Conservation (phyloP, 2,888 invertebrate species). For the Alentia gelatinosa region DNA sequence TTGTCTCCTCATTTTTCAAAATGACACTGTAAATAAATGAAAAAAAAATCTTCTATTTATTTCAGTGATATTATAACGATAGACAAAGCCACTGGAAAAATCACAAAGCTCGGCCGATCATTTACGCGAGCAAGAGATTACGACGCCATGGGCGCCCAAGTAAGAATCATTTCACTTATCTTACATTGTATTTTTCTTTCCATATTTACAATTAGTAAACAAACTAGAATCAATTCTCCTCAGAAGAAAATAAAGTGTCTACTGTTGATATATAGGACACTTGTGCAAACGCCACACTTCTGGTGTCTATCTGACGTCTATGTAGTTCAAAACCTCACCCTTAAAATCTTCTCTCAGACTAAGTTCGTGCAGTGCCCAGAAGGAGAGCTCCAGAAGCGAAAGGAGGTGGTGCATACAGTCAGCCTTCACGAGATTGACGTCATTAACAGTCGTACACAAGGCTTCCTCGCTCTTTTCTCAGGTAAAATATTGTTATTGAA, state of each 20-base stretch:
- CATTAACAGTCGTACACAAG: constrained; percentile 98
- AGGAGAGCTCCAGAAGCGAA: constrained; percentile 98
- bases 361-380: constrained; percentile 99
- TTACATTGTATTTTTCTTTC: not conserved
- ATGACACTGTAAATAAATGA: too few relatives aligned
- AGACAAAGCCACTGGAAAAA: constrained; percentile 98
- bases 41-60: constrained; percentile 55
- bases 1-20: too few relatives aligned
- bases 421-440: constrained; percentile 99
- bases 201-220: too few relatives aligned
- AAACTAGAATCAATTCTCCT: too few relatives aligned
- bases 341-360: constrained; percentile 74
- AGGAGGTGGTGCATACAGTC: constrained; percentile 98
- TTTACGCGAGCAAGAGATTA: constrained; percentile 98
- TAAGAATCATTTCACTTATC: constrained; percentile 66
- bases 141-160: constrained; percentile 93
- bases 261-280: not conserved
- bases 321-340: not conserved
- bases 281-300: not conserved
- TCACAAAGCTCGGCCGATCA: constrained; percentile 93
- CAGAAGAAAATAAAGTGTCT: too few relatives aligned
- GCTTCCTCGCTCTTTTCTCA: constrained; percentile 97
- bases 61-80: constrained; percentile 96
- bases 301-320: not conserved
- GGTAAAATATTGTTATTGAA: too few relatives aligned